Percentiles rank a stretch among this genome's conserved stretches.
These are phyloP conservation scores for Mythimna loreyi DNA, from an alignment of 2,888 invertebrate genomes.

Conservation along the genomic window DNA sequence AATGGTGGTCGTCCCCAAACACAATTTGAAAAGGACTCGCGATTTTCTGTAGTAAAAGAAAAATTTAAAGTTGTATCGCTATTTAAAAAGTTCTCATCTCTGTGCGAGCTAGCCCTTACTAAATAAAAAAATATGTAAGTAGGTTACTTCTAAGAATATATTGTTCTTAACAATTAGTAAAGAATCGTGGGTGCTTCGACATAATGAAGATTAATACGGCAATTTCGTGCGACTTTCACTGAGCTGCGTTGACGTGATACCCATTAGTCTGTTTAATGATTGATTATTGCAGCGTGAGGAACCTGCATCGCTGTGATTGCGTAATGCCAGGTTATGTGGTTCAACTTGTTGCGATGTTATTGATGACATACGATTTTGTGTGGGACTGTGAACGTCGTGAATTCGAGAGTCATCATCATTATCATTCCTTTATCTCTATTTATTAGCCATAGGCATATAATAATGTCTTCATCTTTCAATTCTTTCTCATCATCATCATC, in stretches of 20 bases:
- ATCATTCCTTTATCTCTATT: neutral
- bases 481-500: no score
- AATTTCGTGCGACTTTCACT: slow-evolving; percentile 70
- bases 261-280: slow-evolving; percentile 51
- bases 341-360: slow-evolving; percentile 46
- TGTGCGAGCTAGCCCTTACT: neutral
- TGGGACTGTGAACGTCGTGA: slow-evolving; percentile 6
- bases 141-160: slow-evolving; percentile 18
- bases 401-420: neutral
- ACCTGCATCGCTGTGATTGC: slow-evolving; percentile 29
- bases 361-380: slow-evolving; percentile 35
- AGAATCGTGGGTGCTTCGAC: slow-evolving; percentile 54
- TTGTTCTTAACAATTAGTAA: slow-evolving; percentile 57
- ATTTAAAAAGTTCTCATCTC: neutral
- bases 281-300: slow-evolving; percentile 40
- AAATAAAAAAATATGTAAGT: neutral
- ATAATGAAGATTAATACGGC: slow-evolving; percentile 71
- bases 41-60: no score
- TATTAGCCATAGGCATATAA: neutral
- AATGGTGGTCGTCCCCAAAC: neutral
- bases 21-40: neutral
- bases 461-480: neutral
- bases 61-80: neutral
- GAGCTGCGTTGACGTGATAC: slow-evolving; percentile 33
- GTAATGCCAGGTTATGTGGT: slow-evolving; percentile 24